Base-by-base conservation (phyloP, 2,888 invertebrate genomes). In the Nephrocerus scutellatus region DNA sequence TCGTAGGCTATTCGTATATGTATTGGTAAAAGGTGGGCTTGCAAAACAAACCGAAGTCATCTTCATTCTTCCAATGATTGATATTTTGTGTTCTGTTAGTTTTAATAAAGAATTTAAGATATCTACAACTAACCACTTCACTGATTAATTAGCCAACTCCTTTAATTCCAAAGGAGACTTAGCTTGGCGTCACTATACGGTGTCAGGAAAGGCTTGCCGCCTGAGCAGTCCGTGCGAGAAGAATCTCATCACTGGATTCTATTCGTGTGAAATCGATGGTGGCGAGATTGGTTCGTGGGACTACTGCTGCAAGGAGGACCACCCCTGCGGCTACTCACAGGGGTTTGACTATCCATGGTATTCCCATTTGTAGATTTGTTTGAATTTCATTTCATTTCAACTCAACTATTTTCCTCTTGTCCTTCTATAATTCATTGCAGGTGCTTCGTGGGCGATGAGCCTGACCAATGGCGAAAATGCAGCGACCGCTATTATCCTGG, bases 381-480 rank as follows among this genome's bases (percentile, higher is more conserved):
- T 25, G 8, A 21, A 38, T 10, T 12, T 13, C 1, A 16, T 16
- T 4, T 21, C 8, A 2, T 9, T 3, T 8, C 3, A 8, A 16
- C 7, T 24, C 2, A 5, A 5, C 4, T 9, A 12, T 6, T 14
- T 3, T 13, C 2, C 21, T 19, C 8, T 26, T 6, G 16, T 26
- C 9, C 5, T 15, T 32, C 26, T 10, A 19, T 60, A 5, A 15
- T 12, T 6, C 10, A 6, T 6, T 7, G 2, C 44, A 86, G 87
- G 87, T 89, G 89, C 56, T 85, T 85, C 62, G 89, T 89, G 6
- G 89, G 89, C 10, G 76, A 79, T 4, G 73, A 74, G 3, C 72
- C 74, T 8, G 84, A 85, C 40, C 88, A 89, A 61, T 89, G 89
- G 89, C 73, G 89, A 7, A 87, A 87, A 6, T 89, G 89, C 65